Conservation (phyloP, 2,888 invertebrate species). For the Pammene aurita region DNA sequence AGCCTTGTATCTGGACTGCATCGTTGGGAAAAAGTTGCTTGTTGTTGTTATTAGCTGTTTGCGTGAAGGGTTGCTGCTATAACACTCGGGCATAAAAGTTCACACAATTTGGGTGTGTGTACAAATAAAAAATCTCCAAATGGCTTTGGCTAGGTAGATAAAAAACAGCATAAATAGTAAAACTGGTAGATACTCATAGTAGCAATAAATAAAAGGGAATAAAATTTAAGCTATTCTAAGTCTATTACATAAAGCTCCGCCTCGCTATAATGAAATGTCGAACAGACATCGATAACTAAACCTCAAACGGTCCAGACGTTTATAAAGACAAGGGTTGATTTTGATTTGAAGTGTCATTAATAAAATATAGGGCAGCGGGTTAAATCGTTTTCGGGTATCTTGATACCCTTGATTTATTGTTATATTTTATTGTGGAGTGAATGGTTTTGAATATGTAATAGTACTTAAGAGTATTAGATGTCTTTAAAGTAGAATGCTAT, state of each 20-base stretch:
- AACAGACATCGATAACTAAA: slow-evolving; percentile 47
- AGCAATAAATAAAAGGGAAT: slow-evolving; percentile 4
- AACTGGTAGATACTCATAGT: too few relatives aligned
- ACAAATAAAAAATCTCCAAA: too few relatives aligned
- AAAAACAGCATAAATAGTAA: background rate
- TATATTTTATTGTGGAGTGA: slow-evolving; percentile 1
- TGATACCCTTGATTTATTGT: slow-evolving; percentile 3
- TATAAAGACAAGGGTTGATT: slow-evolving; percentile 59
- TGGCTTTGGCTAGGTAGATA: background rate
- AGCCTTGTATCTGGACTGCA: slow-evolving; percentile 38
- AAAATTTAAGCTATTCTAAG: background rate
- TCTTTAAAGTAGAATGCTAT: background rate
- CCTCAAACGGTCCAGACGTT: slow-evolving; percentile 53
- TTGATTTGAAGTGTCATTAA: slow-evolving; percentile 43
- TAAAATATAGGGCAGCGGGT: slow-evolving; percentile 23
- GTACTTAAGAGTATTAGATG: background rate
- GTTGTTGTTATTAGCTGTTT: slow-evolving; percentile 16
- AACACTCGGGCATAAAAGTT: background rate
- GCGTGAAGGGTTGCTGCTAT: background rate
- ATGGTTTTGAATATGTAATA: slow-evolving; percentile 49
- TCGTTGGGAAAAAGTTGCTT: slow-evolving; percentile 15
- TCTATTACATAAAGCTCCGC: background rate
- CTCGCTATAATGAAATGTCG: slow-evolving; percentile 31
- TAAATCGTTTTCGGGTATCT: slow-evolving; percentile 23
- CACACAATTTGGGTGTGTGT: too few relatives aligned